Conservation (phyloP, 2,113 vertebrate genomes). For the Nibea albiflora region DNA sequence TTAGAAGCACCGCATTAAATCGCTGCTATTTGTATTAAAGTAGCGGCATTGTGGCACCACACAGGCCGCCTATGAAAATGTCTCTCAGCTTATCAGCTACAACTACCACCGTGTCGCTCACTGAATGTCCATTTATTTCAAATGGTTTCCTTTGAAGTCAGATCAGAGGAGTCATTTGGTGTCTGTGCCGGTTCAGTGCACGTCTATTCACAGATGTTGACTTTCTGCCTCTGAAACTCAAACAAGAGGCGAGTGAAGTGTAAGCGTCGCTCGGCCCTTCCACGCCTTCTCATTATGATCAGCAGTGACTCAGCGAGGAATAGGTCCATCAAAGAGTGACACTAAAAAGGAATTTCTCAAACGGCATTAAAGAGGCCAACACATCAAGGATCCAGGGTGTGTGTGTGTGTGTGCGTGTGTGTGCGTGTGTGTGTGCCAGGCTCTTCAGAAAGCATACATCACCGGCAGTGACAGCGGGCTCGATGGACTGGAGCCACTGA, state of each 20-base stretch:
- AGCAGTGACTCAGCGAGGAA: constrained; percentile 49
- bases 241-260: constrained; percentile 64
- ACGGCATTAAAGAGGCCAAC: constrained; percentile 20
- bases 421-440: constrained; percentile 28
- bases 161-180: constrained; percentile 52
- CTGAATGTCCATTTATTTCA: constrained; percentile 23
- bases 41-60: too few relatives aligned
- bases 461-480: constrained; percentile 34
- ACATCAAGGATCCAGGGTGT: constrained; percentile 61
- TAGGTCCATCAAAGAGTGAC: constrained; percentile 10
- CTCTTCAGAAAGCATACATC: constrained; percentile 51
- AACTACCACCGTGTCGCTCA: neutral
- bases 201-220: constrained; percentile 61
- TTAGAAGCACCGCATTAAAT: neutral
- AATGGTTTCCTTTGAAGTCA: constrained; percentile 30
- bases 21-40: neutral
- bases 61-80: neutral
- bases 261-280: constrained; percentile 23
- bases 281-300: constrained; percentile 52
- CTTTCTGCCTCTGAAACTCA: constrained; percentile 76
- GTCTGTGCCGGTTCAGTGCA: constrained; percentile 52
- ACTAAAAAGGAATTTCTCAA: constrained; percentile 55
- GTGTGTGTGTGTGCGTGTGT: constrained; percentile 52
- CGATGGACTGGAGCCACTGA: constrained; percentile 27
- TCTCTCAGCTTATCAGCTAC: neutral